These are phyloP conservation scores for Penaeus indicus DNA, from an alignment of 1,140 invertebrate genomes.

Conservation along the genomic window DNA sequence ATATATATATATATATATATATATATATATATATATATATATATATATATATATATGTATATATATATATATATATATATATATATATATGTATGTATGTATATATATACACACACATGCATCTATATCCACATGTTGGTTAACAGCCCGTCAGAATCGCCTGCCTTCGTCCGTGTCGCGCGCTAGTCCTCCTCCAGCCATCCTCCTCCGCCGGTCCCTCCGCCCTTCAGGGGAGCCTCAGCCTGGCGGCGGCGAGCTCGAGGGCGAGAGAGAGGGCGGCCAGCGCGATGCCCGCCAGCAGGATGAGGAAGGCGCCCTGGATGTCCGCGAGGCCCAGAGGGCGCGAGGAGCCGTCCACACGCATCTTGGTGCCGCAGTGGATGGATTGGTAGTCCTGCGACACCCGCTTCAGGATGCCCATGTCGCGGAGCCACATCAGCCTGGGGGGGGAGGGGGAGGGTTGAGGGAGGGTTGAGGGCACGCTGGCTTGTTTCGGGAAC, in stretches of 20 bases:
- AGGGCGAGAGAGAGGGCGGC: neutral
- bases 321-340: neutral
- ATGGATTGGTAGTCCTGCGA: neutral
- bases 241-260: neutral
- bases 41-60: too few relatives aligned
- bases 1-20: too few relatives aligned
- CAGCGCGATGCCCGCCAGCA: neutral
- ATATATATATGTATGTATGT: too few relatives aligned
- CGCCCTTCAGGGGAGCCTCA: neutral
- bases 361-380: neutral
- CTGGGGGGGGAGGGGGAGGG: neutral
- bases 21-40: too few relatives aligned
- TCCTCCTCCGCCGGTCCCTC: neutral
- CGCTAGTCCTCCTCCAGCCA: neutral
- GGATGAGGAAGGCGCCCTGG: conserved; percentile 20
- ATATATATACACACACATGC: too few relatives aligned
- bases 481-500: too few relatives aligned
- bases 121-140: too few relatives aligned
- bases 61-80: too few relatives aligned
- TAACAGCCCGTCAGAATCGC: too few relatives aligned
- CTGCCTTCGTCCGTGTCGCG: too few relatives aligned
- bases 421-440: conserved; percentile 22
- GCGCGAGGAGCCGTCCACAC: neutral
- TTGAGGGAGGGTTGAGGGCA: neutral
- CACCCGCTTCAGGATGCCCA: neutral